phyloP scores from a whole-genome alignment of 2,797 vertebrate genomes.

The Hafferia zeledoni region DNA sequence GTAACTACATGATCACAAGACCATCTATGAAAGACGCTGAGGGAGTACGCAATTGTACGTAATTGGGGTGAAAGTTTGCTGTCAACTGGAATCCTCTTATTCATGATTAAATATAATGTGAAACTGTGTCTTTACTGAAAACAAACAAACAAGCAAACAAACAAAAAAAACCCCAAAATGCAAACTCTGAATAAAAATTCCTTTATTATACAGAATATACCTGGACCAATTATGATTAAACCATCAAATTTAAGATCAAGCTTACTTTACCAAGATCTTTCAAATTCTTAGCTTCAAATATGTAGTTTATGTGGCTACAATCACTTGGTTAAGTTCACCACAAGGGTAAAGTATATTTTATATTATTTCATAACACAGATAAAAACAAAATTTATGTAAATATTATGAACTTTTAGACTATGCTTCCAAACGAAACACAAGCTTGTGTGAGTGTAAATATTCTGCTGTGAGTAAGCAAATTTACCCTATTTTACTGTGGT shows the following conservation, averaged over 20 bases:
- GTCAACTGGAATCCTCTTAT: not conserved
- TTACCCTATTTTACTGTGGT: not conserved
- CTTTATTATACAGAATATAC: not conserved
- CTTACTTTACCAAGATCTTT: not conserved
- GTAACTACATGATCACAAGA: not conserved
- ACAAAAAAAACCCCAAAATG: not conserved
- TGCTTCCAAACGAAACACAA: not conserved
- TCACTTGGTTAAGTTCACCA: not conserved
- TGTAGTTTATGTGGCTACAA: not conserved
- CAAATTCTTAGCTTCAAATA: not conserved
- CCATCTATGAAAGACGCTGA: not conserved
- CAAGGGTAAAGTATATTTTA: not conserved
- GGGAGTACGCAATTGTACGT: not conserved
- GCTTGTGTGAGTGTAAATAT: not conserved
- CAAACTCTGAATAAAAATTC: not conserved
- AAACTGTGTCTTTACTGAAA: not conserved
- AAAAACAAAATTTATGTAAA: not conserved
- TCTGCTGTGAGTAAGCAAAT: not conserved
- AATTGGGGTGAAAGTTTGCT: not conserved
- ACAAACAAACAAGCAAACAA: not conserved
- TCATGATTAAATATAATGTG: not conserved
- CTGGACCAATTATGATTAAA: not conserved
- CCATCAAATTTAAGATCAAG: not conserved
- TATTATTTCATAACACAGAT: not conserved
- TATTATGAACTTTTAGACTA: not conserved